Base-by-base conservation (phyloP, 2,888 invertebrate genomes). In the Mythimna pallens region DNA sequence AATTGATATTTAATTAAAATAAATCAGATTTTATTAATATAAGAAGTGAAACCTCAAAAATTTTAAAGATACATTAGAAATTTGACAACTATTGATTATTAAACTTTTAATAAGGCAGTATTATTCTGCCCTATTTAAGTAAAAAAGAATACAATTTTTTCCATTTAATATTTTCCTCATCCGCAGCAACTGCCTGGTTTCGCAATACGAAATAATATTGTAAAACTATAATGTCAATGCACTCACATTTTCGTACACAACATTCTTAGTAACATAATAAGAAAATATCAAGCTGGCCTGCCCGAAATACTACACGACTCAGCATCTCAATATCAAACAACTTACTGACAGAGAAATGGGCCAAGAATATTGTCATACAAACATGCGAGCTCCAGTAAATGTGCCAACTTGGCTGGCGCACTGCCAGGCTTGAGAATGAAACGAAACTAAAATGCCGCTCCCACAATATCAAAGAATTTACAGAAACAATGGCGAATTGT, bases 361-460 rank as follows among this genome's bases (percentile, higher is more conserved):
- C 64, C 75, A 70, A 65, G 75, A 80, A 76, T 80, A 75, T 80
- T 79, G 55, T 68, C 73, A 73, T 81, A 59, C 67, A 58, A 73
- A 81, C 65, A 65, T 65, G 63, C 66, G 69, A 78, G 65, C 65
- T 25, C 52, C 50, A 72, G 72, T 68, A 80, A 80, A 80, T 64
- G 50, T 71, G 59, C 69, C 63, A 79, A 82, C 82, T 81, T 84
- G 78, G 67, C 73, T 76, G 78, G 81, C 70, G 9, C 68, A 36
- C 73, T 69, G 78, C 74, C 77, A 81, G 71, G 61, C 63, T 63
- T 66, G 52, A 76, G 65, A 67, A 65, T 54, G 57, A 68, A 76
- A 66, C 54, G 69, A 59, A 76, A 65, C 67, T 68, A 54, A 73
- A 80, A 77, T 76, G 58, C 63, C 25, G 9, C 66, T 78, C 66